A percentile compares a stretch with the other conserved stretches of the same genome.
Evolutionary conservation across 2,888 invertebrate genomes (phyloP).

Genomic region (Eledona agricola): DNA sequence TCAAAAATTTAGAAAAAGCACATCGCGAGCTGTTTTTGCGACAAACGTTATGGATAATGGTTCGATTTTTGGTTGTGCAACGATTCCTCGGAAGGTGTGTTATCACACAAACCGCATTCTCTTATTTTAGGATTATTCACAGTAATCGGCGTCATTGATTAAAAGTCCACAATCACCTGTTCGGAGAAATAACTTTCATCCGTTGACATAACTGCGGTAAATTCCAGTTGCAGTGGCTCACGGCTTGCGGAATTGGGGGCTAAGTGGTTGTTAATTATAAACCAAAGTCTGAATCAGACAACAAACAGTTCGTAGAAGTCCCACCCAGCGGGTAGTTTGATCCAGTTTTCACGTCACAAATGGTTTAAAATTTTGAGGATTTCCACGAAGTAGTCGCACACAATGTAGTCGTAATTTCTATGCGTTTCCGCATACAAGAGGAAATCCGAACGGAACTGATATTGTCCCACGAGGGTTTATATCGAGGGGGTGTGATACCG

Average conservation of each 20-base stretch:
- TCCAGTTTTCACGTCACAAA: constrained; percentile 25
- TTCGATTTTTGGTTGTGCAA: constrained; percentile 12
- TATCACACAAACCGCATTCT: constrained; percentile 7
- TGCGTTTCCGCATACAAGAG: constrained; percentile 21
- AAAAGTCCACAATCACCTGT: constrained; percentile 9
- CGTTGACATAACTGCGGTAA: constrained; percentile 1
- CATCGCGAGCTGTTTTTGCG: constrained; percentile 14
- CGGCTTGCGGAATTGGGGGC: constrained; percentile 1
- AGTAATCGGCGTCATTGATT: constrained; percentile 8
- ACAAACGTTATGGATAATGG: constrained; percentile 10
- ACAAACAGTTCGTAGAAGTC: constrained; percentile 22
- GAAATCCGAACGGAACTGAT: constrained; percentile 29
- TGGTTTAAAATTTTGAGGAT: constrained; percentile 14
- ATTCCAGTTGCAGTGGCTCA: constrained; percentile 12
- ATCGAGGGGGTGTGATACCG: constrained; percentile 33
- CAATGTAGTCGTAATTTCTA: constrained; percentile 23
- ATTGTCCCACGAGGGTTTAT: constrained; percentile 37
- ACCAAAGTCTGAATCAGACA: no score
- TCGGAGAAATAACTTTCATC: constrained; percentile 15
- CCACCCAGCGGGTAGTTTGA: no score
- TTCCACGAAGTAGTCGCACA: constrained; percentile 23
- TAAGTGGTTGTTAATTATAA: constrained; percentile 8
- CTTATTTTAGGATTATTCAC: constrained; percentile 6
- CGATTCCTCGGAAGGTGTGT: constrained; percentile 4
- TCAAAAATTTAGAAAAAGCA: constrained; percentile 27